phyloP scores from a whole-genome alignment of 2,113 vertebrate genomes.

The Lonchura striata region DNA sequence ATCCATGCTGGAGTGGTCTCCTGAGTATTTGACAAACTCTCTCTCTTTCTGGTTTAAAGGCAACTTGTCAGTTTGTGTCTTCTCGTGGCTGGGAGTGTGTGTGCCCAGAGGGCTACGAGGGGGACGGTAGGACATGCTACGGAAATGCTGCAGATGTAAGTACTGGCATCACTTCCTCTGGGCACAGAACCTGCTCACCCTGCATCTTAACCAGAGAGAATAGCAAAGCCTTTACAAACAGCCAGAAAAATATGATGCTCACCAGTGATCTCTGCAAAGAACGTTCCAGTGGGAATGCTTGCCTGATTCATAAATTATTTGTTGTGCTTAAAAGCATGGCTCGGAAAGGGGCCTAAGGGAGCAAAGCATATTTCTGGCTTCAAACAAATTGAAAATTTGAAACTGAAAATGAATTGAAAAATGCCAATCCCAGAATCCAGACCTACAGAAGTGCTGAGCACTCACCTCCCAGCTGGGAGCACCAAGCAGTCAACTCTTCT shows the following conservation, averaged over 20 bases:
- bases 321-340: not conserved
- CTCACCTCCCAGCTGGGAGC: not conserved
- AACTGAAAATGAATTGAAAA: not conserved
- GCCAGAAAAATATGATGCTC: not conserved
- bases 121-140: constrained; percentile 84
- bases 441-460: not conserved
- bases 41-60: constrained; percentile 61
- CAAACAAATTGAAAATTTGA: not conserved
- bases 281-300: not conserved
- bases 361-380: not conserved
- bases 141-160: constrained; percentile 82
- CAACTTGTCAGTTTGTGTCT: constrained; percentile 68
- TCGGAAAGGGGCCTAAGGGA: not conserved
- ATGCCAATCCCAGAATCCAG: not conserved
- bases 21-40: not conserved
- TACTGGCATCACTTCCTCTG: not conserved
- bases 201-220: not conserved
- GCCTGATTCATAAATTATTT: not conserved
- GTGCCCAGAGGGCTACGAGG: constrained; percentile 80
- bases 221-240: not conserved
- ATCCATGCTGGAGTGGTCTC: not conserved
- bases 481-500: not conserved
- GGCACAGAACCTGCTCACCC: not conserved
- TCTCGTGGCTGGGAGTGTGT: constrained; percentile 81
- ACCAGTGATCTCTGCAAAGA: not conserved